These are phyloP conservation scores for Manduca sexta DNA, from an alignment of 1,140 invertebrate genomes.

Conservation along the genomic window DNA sequence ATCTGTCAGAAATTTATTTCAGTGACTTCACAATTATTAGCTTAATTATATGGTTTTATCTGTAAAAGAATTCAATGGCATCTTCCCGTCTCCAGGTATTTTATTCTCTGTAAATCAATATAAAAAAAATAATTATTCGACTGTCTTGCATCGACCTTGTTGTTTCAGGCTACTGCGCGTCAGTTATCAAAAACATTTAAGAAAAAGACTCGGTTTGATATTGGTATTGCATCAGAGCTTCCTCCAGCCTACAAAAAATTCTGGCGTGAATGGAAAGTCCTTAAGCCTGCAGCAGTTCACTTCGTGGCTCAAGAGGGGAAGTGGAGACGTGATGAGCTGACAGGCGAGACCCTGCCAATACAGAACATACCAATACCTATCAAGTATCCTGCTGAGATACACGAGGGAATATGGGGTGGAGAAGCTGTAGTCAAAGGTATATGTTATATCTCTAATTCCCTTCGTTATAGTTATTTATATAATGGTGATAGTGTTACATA, in stretches of 20 bases:
- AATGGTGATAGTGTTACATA: not conserved
- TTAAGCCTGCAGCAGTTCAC: constrained; percentile 86
- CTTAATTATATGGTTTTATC: no score
- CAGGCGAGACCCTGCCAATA: constrained; percentile 80
- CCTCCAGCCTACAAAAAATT: constrained; percentile 92
- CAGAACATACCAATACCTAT: constrained; percentile 88
- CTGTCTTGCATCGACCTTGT: constrained; percentile 16
- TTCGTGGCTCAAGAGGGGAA: constrained; percentile 84
- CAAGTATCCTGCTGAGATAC: constrained; percentile 83
- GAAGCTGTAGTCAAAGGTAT: constrained; percentile 90
- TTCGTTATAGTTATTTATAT: not conserved
- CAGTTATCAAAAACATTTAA: constrained; percentile 62
- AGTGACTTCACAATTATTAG: no score
- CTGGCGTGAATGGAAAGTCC: constrained; percentile 87
- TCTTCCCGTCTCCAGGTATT: constrained; percentile 59
- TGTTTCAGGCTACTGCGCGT: constrained; percentile 53
- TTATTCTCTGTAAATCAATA: constrained; percentile 4
- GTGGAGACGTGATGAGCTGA: constrained; percentile 82
- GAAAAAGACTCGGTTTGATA: constrained; percentile 73
- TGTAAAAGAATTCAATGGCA: constrained; percentile 42
- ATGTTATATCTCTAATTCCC: not conserved
- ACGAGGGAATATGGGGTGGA: constrained; percentile 96
- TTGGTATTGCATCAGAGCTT: constrained; percentile 77
- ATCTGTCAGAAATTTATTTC: not conserved
- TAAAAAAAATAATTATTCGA: constrained; percentile 2